Evolutionary conservation across 2,797 vertebrate species (phyloP), one percentile per base, ranked within the genome.

Genomic region (Lateolabrax maculatus): DNA sequence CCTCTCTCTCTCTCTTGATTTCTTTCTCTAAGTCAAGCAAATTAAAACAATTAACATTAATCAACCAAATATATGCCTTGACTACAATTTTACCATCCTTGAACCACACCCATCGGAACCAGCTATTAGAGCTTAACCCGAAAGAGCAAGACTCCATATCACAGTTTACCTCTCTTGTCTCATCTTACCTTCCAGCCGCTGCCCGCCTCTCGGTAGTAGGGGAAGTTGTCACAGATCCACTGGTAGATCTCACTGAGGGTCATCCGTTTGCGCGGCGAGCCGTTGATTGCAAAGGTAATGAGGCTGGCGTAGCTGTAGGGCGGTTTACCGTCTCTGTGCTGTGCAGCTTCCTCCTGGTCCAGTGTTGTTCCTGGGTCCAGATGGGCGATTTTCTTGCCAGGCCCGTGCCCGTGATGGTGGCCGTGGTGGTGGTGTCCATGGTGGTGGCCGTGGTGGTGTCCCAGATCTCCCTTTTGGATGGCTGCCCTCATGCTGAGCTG

Each of bases 221-320:
- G 96, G 71, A 97, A 97, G 91, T 97, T 97, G 93, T 97, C 96
- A 86, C 96, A 97, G 93, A 97, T 97, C 96, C 96, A 97, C 92
- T 97, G 96, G 89, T 97, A 97, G 94, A 97, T 97, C 92, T 97
- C 96, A 79, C 96, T 97, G 76, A 97, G 95, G 64, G 96, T 97
- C 96, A 97, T 97, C 84, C 95, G 95, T 94, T 96, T 96, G 89
- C 95, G 96, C 0, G 96, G 96, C 7, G 96, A 97, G 78, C 96
- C 96, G 52, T 97, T 97, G 92, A 97, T 97, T 74, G 96, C 96
- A 52, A 97, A 97, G 75, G 96, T 97, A 87, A 97, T 97, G 89
- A 97, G 96, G 91, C 96, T 97, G 90, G 96, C 96, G 21, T 97
- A 97, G 91, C 96, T 97, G 87, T 97, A 97, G 5, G 96, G 96